Evolutionary conservation across 2,797 vertebrate genomes (phyloP).

Genomic region (Syncerus caffer): DNA sequence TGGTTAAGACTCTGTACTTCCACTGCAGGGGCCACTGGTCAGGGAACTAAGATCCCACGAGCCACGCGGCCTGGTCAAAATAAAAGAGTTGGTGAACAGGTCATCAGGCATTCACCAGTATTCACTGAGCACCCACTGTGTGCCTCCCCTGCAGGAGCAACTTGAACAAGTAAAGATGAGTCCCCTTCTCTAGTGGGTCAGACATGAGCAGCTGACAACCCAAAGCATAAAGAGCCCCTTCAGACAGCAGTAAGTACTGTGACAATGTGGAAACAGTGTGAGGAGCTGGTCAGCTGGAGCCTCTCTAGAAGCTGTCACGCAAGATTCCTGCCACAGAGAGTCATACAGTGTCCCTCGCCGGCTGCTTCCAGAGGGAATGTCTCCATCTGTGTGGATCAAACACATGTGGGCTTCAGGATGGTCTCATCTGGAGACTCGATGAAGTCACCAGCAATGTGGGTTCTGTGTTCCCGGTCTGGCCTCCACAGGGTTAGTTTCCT

Average conservation of each 20-base stretch:
- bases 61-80: background rate
- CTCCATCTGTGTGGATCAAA: background rate
- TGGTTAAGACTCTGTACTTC: background rate
- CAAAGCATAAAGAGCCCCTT: background rate
- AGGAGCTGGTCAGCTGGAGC: background rate
- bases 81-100: background rate
- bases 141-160: background rate
- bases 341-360: fast-evolving
- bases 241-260: background rate
- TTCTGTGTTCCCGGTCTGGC: background rate
- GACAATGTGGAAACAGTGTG: no score
- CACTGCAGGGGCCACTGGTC: background rate
- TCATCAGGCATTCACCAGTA: background rate
- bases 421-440: background rate
- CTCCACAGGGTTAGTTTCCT: background rate
- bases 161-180: background rate
- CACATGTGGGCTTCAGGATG: background rate
- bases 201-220: background rate
- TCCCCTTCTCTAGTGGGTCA: background rate
- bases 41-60: background rate
- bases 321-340: background rate
- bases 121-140: background rate
- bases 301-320: background rate
- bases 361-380: background rate
- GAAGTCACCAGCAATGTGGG: background rate